phyloP scores from a whole-genome alignment of 2,113 vertebrate species.

The Entomyzon cyanotis region DNA sequence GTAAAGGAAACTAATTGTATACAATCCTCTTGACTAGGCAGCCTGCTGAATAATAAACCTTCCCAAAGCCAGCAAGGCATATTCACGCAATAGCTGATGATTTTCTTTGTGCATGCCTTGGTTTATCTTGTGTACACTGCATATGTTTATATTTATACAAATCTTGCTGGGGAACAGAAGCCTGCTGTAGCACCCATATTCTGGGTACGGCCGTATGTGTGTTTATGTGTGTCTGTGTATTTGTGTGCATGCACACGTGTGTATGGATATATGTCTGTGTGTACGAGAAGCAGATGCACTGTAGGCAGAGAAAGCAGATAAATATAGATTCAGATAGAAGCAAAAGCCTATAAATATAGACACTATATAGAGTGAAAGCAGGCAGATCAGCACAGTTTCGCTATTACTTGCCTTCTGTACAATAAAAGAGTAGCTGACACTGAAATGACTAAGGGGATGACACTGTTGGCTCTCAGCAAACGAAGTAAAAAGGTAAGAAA shows the following conservation, averaged over 20 bases:
- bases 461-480: slow-evolving; percentile 66
- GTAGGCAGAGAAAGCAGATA: slow-evolving; percentile 82
- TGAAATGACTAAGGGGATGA: slow-evolving; percentile 72
- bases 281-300: slow-evolving; percentile 82
- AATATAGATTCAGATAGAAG: slow-evolving; percentile 82
- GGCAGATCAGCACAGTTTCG: slow-evolving; percentile 68
- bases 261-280: slow-evolving; percentile 74
- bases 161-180: slow-evolving; percentile 51
- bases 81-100: slow-evolving; percentile 20
- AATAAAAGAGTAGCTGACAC: slow-evolving; percentile 70
- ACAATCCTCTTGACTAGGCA: slow-evolving; percentile 3
- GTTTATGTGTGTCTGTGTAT: slow-evolving; percentile 24
- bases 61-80: slow-evolving; percentile 13
- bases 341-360: slow-evolving; percentile 79
- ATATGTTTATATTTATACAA: slow-evolving; percentile 71
- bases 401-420: slow-evolving; percentile 72
- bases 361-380: slow-evolving; percentile 69
- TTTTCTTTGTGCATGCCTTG: slow-evolving; percentile 35
- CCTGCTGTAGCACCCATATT: slow-evolving; percentile 61
- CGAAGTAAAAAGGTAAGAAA: slow-evolving; percentile 71
- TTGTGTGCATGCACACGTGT: slow-evolving; percentile 33
- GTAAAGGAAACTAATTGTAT: slow-evolving; percentile 1
- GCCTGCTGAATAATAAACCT: slow-evolving; percentile 6
- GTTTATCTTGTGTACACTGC: slow-evolving; percentile 43
- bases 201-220: slow-evolving; percentile 54